Evolutionary conservation across 2,113 vertebrate genomes (phyloP).

Genomic region (Sinocyclocheilus anshuiensis): DNA sequence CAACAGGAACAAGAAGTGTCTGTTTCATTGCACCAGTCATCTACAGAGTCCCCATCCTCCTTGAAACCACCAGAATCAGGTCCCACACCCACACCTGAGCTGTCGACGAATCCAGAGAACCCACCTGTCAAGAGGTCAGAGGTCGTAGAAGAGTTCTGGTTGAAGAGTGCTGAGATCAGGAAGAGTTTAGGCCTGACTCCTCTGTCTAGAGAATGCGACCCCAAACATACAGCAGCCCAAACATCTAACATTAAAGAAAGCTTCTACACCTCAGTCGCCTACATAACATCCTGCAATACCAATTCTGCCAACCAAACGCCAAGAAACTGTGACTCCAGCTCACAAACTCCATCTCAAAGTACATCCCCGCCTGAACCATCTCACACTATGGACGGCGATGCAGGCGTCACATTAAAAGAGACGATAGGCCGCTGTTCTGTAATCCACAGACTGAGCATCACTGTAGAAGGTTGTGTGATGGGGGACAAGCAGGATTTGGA

Average conservation of each 20-base stretch:
- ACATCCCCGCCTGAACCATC: neutral
- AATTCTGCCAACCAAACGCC: constrained; percentile 12
- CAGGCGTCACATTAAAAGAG: constrained; percentile 64
- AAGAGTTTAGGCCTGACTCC: constrained; percentile 81
- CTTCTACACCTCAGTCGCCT: constrained; percentile 59
- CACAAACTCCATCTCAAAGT: constrained; percentile 17
- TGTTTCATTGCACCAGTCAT: constrained; percentile 29
- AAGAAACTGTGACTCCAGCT: constrained; percentile 17
- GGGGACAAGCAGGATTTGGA: constrained; percentile 62
- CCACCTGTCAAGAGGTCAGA: constrained; percentile 74
- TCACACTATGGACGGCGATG: constrained; percentile 56
- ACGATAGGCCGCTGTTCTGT: constrained; percentile 50
- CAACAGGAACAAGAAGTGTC: constrained; percentile 14
- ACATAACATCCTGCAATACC: constrained; percentile 4
- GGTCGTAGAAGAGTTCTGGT: constrained; percentile 85
- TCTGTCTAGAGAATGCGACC: constrained; percentile 67
- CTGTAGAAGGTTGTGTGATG: constrained; percentile 66
- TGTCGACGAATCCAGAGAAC: constrained; percentile 75
- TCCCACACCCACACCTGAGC: constrained; percentile 77
- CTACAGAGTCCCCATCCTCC: constrained; percentile 19
- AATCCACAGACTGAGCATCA: constrained; percentile 54
- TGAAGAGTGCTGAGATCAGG: constrained; percentile 84
- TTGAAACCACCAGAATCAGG: constrained; percentile 53
- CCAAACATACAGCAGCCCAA: constrained; percentile 64
- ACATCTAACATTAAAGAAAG: constrained; percentile 62